These are phyloP conservation scores for Hapalemur alaotrensis DNA, from an alignment of 2,797 vertebrate genomes.

Conservation along the genomic window DNA sequence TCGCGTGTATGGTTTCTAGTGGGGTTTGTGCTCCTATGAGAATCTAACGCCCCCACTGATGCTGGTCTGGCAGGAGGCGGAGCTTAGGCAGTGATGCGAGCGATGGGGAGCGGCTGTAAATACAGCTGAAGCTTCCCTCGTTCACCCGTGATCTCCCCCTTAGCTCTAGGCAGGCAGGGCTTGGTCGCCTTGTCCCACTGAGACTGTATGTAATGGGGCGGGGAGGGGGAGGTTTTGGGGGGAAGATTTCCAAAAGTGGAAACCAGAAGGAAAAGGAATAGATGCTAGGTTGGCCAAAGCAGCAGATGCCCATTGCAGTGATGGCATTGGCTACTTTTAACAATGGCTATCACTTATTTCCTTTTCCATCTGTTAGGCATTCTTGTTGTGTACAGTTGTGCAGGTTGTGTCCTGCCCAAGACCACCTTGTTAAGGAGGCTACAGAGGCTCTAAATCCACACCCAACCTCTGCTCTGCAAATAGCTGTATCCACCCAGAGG, in stretches of 20 bases:
- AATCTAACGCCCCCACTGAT: too few species aligned
- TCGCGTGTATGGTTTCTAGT: too few species aligned
- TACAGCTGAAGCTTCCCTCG: too few species aligned
- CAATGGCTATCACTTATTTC: not conserved
- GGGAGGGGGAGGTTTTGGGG: too few species aligned
- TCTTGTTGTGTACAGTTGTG: too few species aligned
- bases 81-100: too few species aligned
- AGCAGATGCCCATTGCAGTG: not conserved
- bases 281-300: not conserved
- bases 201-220: not conserved
- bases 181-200: fast-evolving
- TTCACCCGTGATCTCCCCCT: not conserved
- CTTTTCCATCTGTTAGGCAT: not conserved
- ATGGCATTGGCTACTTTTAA: not conserved
- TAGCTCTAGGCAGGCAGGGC: not conserved
- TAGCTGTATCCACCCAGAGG: not conserved
- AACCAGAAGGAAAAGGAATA: not conserved
- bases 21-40: too few species aligned
- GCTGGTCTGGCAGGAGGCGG: too few species aligned
- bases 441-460: not conserved
- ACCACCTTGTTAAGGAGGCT: not conserved
- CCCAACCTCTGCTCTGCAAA: not conserved
- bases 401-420: not conserved
- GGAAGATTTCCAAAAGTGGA: not conserved
- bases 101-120: too few species aligned